Evolutionary conservation across 1,140 invertebrate species (phyloP).

Genomic region (Bombus haemorrhoidalis): DNA sequence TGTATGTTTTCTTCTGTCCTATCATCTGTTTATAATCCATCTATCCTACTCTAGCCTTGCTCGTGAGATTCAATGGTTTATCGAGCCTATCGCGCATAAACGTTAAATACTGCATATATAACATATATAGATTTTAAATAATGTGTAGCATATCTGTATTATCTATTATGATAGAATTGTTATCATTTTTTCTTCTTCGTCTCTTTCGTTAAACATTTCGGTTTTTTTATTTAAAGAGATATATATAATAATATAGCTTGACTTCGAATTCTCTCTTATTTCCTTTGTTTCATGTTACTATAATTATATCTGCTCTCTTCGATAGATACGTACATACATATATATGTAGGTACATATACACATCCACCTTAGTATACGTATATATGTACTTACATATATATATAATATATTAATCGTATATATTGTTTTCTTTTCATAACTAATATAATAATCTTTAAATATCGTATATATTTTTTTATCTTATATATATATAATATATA

Average conservation of each 20-base stretch:
- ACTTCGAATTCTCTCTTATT: constrained; percentile 45
- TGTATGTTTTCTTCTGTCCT: constrained; percentile 55
- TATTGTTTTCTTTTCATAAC: constrained; percentile 18
- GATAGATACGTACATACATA: constrained; percentile 47
- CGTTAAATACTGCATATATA: constrained; percentile 72
- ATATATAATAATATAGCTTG: constrained; percentile 43
- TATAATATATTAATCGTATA: constrained; percentile 28
- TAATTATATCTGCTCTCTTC: constrained; percentile 34
- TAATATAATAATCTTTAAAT: constrained; percentile 53
- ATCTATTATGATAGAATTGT: constrained; percentile 59
- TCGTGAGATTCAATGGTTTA: constrained; percentile 79
- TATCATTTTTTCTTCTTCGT: constrained; percentile 9
- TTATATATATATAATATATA: constrained; percentile 50
- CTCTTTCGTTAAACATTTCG: constrained; percentile 46
- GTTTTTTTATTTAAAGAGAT: constrained; percentile 17
- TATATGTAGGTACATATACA: constrained; percentile 39
- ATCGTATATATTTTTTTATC: constrained; percentile 21
- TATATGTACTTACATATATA: constrained; percentile 56
- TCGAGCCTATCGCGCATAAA: constrained; percentile 78
- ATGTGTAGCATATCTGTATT: constrained; percentile 63
- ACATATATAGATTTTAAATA: constrained; percentile 70
- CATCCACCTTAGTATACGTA: constrained; percentile 1
- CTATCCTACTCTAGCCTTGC: constrained; percentile 81
- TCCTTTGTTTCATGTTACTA: neutral
- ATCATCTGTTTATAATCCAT: constrained; percentile 64